Evolutionary conservation across 2,113 vertebrate genomes (phyloP).

Genomic region (Aramus guarauna): DNA sequence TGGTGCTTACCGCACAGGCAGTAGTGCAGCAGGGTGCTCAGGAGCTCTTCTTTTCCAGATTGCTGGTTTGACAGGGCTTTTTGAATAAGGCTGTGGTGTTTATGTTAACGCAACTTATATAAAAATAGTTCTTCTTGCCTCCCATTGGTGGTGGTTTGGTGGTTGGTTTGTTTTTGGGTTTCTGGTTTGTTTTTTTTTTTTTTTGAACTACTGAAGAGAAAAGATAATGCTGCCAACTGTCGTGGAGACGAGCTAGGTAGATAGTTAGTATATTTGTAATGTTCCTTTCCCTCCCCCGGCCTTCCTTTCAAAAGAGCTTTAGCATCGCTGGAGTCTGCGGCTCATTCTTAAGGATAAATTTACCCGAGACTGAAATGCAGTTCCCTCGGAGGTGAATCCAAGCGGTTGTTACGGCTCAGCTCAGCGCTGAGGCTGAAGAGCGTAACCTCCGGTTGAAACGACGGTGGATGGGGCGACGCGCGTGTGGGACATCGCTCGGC

Average conservation of each 20-base stretch:
- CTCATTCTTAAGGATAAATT: constrained; percentile 3
- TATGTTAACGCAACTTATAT: not conserved
- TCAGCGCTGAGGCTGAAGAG: not conserved
- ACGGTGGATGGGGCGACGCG: accelerated
- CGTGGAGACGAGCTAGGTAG: not conserved
- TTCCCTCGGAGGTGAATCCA: not conserved
- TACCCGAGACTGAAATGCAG: not conserved
- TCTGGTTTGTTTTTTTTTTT: not conserved
- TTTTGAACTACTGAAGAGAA: not conserved
- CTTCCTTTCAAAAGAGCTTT: not conserved
- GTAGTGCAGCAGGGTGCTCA: not conserved
- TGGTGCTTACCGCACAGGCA: not conserved
- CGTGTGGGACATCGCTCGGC: accelerated
- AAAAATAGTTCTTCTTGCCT: constrained; percentile 8
- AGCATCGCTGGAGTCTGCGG: not conserved
- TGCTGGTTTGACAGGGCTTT: not conserved
- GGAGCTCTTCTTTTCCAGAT: not conserved
- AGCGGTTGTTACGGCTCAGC: not conserved
- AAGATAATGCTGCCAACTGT: constrained; percentile 1
- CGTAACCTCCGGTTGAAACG: accelerated
- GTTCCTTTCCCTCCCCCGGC: constrained; percentile 17
- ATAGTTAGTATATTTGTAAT: not conserved
- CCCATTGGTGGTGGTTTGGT: not conserved
- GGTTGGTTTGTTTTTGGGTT: not conserved
- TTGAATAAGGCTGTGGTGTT: not conserved